These are phyloP conservation scores for Sericinus montela DNA, from an alignment of 2,888 invertebrate genomes.

Conservation along the genomic window DNA sequence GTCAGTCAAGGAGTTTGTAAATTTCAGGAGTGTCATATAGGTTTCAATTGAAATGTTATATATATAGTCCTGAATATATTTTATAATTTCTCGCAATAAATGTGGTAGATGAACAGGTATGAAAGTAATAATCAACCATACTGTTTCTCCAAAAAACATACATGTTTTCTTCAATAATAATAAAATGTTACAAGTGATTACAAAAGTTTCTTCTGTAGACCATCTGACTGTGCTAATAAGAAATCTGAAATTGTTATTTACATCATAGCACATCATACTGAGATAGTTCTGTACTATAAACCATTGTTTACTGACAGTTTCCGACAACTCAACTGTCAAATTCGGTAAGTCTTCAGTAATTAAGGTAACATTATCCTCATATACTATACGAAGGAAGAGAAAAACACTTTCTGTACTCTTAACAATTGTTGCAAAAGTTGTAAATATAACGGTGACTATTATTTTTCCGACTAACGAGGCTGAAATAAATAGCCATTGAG, in stretches of 20 bases:
- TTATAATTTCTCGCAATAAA: conserved; percentile 39
- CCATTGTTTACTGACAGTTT: conserved; percentile 23
- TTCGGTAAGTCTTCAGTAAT: conserved; percentile 63
- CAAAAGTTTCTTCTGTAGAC: conserved; percentile 33
- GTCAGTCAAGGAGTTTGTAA: conserved; percentile 68
- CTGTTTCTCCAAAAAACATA: conserved; percentile 54
- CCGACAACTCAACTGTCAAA: conserved; percentile 21
- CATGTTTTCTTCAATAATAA: conserved; percentile 43
- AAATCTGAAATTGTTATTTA: conserved; percentile 32
- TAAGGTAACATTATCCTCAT: conserved; percentile 61
- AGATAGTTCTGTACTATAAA: conserved; percentile 34
- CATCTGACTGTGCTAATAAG: conserved; percentile 34
- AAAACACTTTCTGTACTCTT: conserved; percentile 36
- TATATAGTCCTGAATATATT: conserved; percentile 34
- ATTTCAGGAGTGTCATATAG: conserved; percentile 53
- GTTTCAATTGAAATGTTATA: conserved; percentile 38
- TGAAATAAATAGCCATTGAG: conserved; percentile 46
- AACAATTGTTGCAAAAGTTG: conserved; percentile 35
- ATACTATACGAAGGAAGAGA: conserved; percentile 59
- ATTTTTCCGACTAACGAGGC: conserved; percentile 58
- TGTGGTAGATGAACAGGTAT: conserved; percentile 61
- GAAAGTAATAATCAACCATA: conserved; percentile 65
- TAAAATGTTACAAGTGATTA: conserved; percentile 45
- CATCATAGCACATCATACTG: conserved; percentile 29
- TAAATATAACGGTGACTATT: conserved; percentile 47